Percentiles rank a stretch among this genome's conserved stretches.
phyloP scores from a whole-genome alignment of 2,113 vertebrate genomes.

The Entomyzon cyanotis region DNA sequence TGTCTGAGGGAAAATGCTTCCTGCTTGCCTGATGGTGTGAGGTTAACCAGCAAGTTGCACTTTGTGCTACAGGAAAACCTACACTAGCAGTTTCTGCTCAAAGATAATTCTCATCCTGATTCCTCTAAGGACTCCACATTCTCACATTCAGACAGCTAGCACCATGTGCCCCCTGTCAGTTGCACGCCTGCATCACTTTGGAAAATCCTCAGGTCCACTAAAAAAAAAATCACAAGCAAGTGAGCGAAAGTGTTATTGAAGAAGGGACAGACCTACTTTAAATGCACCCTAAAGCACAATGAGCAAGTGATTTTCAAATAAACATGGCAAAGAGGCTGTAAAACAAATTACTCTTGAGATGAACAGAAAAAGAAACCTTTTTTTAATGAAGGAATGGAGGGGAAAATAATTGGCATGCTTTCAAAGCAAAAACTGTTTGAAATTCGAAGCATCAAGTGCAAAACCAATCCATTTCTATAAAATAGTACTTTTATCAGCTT shows the following conservation, averaged over 20 bases:
- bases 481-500: neutral
- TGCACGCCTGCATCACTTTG: neutral
- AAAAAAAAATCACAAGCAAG: neutral
- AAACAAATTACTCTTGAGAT: neutral
- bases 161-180: neutral
- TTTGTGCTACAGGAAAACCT: neutral
- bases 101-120: neutral
- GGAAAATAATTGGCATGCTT: neutral
- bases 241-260: neutral
- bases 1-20: neutral
- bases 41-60: neutral
- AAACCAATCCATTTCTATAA: constrained; percentile 7
- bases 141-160: neutral
- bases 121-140: accelerated
- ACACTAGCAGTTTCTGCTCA: neutral
- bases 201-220: neutral
- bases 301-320: neutral
- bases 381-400: neutral
- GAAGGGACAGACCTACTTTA: neutral
- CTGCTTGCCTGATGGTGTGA: neutral
- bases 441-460: neutral
- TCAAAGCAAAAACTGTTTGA: constrained; percentile 7
- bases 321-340: neutral
- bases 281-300: neutral
- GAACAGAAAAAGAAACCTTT: neutral